These are phyloP conservation scores for Odontocerum albicorne DNA, from an alignment of 2,888 invertebrate genomes.

Conservation along the genomic window DNA sequence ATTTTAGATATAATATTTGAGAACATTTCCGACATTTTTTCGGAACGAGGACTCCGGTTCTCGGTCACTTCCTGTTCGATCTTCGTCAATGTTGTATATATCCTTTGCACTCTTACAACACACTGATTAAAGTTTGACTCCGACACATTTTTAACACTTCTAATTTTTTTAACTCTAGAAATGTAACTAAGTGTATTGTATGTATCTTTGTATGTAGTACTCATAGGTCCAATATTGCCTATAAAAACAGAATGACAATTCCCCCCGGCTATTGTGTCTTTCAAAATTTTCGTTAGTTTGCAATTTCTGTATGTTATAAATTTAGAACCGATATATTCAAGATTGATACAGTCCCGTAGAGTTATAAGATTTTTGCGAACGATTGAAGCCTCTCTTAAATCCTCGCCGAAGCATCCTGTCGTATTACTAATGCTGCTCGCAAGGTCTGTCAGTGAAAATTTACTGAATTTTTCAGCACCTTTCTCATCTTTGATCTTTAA, in stretches of 20 bases:
- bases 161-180: not conserved
- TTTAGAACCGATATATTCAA: not conserved
- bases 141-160: not conserved
- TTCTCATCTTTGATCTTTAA: not conserved
- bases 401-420: not conserved
- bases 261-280: not conserved
- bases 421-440: not conserved
- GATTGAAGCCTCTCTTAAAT: not conserved
- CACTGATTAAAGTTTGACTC: not conserved
- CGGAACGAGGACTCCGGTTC: too few species aligned
- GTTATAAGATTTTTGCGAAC: not conserved
- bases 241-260: not conserved
- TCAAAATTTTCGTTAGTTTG: not conserved
- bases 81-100: not conserved
- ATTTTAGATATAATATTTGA: too few species aligned
- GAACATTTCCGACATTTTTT: too few species aligned
- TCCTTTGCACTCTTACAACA: not conserved
- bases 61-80: not conserved
- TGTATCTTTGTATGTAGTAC: not conserved
- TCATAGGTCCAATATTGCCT: not conserved
- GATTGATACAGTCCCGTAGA: slow-evolving; percentile 1
- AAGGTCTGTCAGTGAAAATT: not conserved
- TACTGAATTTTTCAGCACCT: not conserved
- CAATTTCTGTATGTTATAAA: not conserved
- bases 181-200: not conserved